Percentiles rank a stretch among this genome's conserved stretches.
Conservation (phyloP, 2,888 invertebrate species). For the Chloroclystis v-ata region DNA sequence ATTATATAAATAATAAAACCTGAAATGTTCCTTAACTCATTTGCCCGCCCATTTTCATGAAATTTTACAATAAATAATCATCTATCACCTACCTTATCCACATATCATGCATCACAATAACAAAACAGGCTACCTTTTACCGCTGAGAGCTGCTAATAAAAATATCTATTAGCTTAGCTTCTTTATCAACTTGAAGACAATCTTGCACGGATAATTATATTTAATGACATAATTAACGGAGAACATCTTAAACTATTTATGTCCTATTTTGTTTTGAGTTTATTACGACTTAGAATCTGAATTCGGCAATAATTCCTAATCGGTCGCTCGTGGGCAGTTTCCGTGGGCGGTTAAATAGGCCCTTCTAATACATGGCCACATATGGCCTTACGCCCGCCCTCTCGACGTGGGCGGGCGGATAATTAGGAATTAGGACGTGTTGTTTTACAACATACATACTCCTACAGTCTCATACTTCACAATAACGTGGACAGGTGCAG, state of each 20-base stretch:
- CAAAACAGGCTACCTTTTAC: too few relatives aligned
- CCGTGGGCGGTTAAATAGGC: slow-evolving; percentile 31
- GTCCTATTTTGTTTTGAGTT: neutral
- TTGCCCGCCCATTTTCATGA: too few relatives aligned
- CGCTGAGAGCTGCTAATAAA: too few relatives aligned
- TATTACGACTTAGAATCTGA: slow-evolving; percentile 16
- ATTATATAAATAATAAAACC: neutral
- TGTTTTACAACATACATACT: slow-evolving; percentile 1
- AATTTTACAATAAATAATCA: too few relatives aligned
- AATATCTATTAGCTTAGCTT: too few relatives aligned
- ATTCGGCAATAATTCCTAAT: slow-evolving; percentile 27
- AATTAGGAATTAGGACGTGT: neutral
- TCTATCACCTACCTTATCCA: too few relatives aligned
- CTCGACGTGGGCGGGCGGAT: slow-evolving; percentile 22
- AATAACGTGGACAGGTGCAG: slow-evolving; percentile 1
- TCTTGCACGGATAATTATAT: too few relatives aligned
- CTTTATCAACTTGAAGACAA: too few relatives aligned
- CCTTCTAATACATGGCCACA: slow-evolving; percentile 38
- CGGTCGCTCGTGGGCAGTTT: slow-evolving; percentile 21
- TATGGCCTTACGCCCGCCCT: slow-evolving; percentile 40
- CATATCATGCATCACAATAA: too few relatives aligned
- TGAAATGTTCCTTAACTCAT: too few relatives aligned
- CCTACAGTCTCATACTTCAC: neutral
- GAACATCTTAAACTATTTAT: too few relatives aligned
- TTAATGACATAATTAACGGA: too few relatives aligned